Base-by-base conservation (phyloP, 1,140 invertebrate genomes). In the Diabrotica undecimpunctata region DNA sequence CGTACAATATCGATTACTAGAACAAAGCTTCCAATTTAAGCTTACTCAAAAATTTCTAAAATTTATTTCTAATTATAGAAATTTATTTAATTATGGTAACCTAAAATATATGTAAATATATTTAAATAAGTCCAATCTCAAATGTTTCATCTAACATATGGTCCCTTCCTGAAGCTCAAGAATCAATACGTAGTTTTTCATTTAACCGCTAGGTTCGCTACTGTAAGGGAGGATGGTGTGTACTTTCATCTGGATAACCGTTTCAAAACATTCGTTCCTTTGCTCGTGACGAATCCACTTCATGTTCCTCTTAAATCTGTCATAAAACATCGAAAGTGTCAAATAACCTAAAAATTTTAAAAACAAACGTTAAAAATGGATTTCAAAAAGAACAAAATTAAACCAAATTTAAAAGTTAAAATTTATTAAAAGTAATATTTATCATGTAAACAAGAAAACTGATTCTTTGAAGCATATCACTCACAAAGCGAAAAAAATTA, bases 281-380 rank as follows among this genome's bases (percentile, higher is more conserved):
- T 14, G 54, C 12, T 55, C 41, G 41, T 55, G 54, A 11, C 54
- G 54, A 58, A 58, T 54, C 56, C 57, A 56, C 59, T 64, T 61
- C 65, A 69, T 69, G 68, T 69, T 58, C 62, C 56, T 14, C 36
- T 59, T 46, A 41, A 62, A 55, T 58, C 46, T 61, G 62, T 64
- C 65, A 69, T 66, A 62, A 60, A 64, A 63, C 56, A 54, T 56
- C 64, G 50, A 41, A 57, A 46, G 62, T 62, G 64, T 59, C 63
- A 25, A 55, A 55, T 55, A 55, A 55, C 36, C 36, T 52, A 12
- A 51, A 61, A 69, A 64, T 54, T 10, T 46, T 10, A 8, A 46
- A 46, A 46, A 13, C 53, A 54, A 53, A 35, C 54, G 53, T 55
- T 51, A 54, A 62, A 39, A 56, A 54, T n/a, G 62, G 64, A 69